Evolutionary conservation across 2,113 vertebrate species (phyloP), one percentile per base, ranked within the genome.

Genomic region (Erythrocercus mccallii): DNA sequence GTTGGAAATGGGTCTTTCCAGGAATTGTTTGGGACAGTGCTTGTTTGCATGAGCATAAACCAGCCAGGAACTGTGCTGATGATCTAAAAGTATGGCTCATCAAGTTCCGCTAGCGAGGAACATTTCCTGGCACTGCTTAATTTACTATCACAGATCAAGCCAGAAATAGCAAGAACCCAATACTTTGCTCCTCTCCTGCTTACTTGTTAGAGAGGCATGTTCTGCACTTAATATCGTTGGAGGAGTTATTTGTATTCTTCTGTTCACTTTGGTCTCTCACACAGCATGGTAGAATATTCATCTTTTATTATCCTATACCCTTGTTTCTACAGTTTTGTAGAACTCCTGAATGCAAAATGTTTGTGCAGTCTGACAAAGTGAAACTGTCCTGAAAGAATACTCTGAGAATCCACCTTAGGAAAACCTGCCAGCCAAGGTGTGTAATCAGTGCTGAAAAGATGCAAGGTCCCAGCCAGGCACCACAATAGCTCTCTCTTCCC

Each of bases 231-330:
- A 35, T 74, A 24, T 30, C 42, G 71, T 70, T n/a, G 33, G 35
- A 96, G 42, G 21, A 84, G 25, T 30, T 84, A 35, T 71, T 80
- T 58, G 22, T 69, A n/a, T 95, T 82, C 88, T 96, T 87, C 90
- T 69, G 8, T 61, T 92, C 45, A 27, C 40, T 77, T 78, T 44
- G 45, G 40, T 91, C 53, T 93, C 45, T 85, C 79, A 72, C 45
- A 11, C 2, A 4, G 54, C 8, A 4, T 24, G 8, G 66, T 58
- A 69, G 58, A 94, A 86, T 77, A 80, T 62, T 84, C 5, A 42
- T 47, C 61, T 84, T 92, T 88, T 64, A 17, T 79, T 90, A 37
- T 64, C 61, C 85, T 82, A 37, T 23, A 15, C 17, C 9, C 11
- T 72, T 61, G 31, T 92, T 88, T 68, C 70, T 76, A 33, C 0